Conservation (phyloP, 2,888 invertebrate genomes). For the Galerucella pusilla region DNA sequence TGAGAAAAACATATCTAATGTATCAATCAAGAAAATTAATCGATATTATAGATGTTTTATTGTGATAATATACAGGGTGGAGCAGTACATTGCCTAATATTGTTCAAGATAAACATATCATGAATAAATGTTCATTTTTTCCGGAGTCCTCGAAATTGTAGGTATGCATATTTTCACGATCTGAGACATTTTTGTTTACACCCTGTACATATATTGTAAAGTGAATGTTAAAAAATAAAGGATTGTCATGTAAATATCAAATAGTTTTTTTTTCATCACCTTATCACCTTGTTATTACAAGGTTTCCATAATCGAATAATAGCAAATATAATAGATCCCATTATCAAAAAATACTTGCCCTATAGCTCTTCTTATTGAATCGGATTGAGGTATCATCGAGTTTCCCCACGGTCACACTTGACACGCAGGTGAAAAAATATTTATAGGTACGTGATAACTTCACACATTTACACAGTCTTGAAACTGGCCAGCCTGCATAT, state of each 20-base stretch:
- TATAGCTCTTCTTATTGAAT: too few relatives aligned
- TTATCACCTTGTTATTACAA: too few relatives aligned
- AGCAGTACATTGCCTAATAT: background rate
- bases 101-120: background rate
- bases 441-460: too few relatives aligned
- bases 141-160: background rate
- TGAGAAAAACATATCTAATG: conserved; percentile 42
- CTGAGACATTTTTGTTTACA: background rate
- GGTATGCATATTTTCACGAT: background rate
- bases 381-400: too few relatives aligned
- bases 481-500: too few relatives aligned
- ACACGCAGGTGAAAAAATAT: too few relatives aligned
- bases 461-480: too few relatives aligned
- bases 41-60: conserved; percentile 20
- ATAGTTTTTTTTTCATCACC: background rate
- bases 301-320: too few relatives aligned
- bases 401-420: too few relatives aligned
- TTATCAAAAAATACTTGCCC: too few relatives aligned
- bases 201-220: conserved; percentile 17
- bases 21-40: conserved; percentile 22
- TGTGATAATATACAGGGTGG: conserved; percentile 21
- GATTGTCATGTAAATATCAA: conserved; percentile 12
- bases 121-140: background rate
- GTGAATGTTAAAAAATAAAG: conserved; percentile 18
- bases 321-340: too few relatives aligned